Evolutionary conservation across 1,140 invertebrate species (phyloP).

Genomic region (Gonatopus flavifemur): DNA sequence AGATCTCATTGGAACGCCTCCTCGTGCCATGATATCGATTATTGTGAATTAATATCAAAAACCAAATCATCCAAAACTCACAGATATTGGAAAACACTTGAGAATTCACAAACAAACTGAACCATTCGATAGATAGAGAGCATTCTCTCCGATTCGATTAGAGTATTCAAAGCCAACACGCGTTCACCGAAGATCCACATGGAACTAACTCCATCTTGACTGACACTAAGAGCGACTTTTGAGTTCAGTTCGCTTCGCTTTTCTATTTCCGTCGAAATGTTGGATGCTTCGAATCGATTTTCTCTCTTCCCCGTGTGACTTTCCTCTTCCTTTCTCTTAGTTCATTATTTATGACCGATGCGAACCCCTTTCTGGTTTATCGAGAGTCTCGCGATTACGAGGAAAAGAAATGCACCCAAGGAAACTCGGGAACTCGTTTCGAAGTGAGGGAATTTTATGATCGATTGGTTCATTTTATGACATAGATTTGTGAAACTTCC

Average conservation of each 20-base stretch:
- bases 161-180: too few relatives aligned
- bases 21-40: conserved; percentile 40
- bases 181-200: too few relatives aligned
- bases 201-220: conserved; percentile 18
- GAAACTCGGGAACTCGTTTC: too few relatives aligned
- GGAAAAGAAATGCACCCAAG: too few relatives aligned
- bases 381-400: too few relatives aligned
- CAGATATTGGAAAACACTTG: neutral
- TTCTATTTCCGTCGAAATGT: conserved; percentile 36
- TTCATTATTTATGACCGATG: neutral
- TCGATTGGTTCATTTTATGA: too few relatives aligned
- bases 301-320: neutral
- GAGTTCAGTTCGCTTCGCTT: too few relatives aligned
- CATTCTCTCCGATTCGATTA: too few relatives aligned
- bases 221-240: conserved; percentile 19
- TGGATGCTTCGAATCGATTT: conserved; percentile 1
- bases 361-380: neutral
- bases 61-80: neutral
- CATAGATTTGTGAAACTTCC: too few relatives aligned
- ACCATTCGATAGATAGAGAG: too few relatives aligned
- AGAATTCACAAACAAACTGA: neutral
- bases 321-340: conserved; percentile 1
- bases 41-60: neutral
- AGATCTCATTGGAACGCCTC: conserved; percentile 40
- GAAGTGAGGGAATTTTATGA: too few relatives aligned